These are phyloP conservation scores for Drosophila azteca DNA, from an alignment of 1,140 invertebrate genomes.

Conservation along the genomic window DNA sequence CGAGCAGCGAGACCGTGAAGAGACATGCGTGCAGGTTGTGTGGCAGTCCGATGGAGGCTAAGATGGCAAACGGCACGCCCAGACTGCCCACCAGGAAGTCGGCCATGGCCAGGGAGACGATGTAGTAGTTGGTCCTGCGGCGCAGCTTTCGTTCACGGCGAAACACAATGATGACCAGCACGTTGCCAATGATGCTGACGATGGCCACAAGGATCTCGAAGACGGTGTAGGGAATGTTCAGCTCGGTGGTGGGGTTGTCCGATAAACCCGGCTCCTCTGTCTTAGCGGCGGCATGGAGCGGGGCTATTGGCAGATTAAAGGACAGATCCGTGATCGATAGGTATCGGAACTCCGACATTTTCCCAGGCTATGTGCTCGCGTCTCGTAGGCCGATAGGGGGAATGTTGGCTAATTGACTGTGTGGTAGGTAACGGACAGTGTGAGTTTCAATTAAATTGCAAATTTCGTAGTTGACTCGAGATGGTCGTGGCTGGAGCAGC, in stretches of 20 bases:
- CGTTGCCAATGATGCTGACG: conserved; percentile 92
- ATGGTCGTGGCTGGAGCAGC: conserved; percentile 46
- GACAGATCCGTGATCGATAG: conserved; percentile 70
- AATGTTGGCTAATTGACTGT: conserved; percentile 3
- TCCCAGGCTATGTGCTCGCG: conserved; percentile 8
- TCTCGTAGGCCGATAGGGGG: conserved; percentile 16
- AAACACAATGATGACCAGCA: conserved; percentile 93
- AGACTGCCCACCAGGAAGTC: conserved; percentile 92
- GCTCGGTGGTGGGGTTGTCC: conserved; percentile 58
- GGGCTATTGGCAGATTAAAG: conserved; percentile 65
- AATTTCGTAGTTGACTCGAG: conserved; percentile 64
- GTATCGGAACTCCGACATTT: conserved; percentile 80
- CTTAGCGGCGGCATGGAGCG: conserved; percentile 40
- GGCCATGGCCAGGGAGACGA: conserved; percentile 93
- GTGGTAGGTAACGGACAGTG: background rate
- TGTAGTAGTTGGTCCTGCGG: conserved; percentile 95
- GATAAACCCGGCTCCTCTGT: conserved; percentile 26
- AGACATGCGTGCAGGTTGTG: conserved; percentile 91
- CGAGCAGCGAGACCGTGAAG: conserved; percentile 93
- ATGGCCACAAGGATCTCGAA: conserved; percentile 92
- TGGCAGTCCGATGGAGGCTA: conserved; percentile 89
- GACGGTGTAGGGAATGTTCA: conserved; percentile 81
- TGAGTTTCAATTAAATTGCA: conserved; percentile 63
- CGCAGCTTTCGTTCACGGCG: conserved; percentile 89
- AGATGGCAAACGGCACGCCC: conserved; percentile 93